Conservation (phyloP, 2,113 vertebrate species). For the Axis porcinus region DNA sequence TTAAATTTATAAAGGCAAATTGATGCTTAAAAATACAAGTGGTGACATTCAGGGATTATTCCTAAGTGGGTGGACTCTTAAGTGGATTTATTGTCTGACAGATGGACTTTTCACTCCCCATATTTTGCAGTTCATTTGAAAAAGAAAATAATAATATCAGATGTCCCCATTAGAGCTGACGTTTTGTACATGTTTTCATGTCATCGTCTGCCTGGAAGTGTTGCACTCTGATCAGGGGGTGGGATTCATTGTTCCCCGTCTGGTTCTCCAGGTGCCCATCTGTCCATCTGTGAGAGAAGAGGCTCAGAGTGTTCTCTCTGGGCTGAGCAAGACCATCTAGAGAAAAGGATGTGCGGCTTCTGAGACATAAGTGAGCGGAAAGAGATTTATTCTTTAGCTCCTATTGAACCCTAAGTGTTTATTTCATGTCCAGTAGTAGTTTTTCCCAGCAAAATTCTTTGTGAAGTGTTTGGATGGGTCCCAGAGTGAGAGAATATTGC, state of each 20-base stretch:
- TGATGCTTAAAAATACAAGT: neutral
- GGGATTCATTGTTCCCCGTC: neutral
- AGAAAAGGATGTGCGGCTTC: neutral
- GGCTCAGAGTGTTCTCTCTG: neutral
- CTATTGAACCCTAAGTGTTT: neutral
- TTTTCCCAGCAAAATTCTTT: neutral
- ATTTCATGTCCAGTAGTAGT: neutral
- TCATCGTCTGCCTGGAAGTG: neutral
- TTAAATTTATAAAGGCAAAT: neutral
- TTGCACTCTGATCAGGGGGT: neutral
- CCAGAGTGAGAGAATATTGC: neutral
- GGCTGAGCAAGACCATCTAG: neutral
- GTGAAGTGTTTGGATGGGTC: neutral
- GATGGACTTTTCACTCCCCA: neutral
- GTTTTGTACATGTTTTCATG: neutral
- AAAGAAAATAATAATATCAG: neutral
- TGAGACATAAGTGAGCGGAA: neutral
- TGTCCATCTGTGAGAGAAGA: neutral
- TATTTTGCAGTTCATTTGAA: constrained; percentile 1
- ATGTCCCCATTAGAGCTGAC: neutral
- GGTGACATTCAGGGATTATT: neutral
- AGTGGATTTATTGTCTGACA: neutral
- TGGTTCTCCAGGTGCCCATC: fast-evolving
- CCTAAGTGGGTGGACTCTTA: neutral
- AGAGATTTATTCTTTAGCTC: neutral